Percentiles rank a stretch among this genome's conserved stretches.
Evolutionary conservation across 2,797 vertebrate genomes (phyloP).

Genomic region (Lophotriccus pileatus): DNA sequence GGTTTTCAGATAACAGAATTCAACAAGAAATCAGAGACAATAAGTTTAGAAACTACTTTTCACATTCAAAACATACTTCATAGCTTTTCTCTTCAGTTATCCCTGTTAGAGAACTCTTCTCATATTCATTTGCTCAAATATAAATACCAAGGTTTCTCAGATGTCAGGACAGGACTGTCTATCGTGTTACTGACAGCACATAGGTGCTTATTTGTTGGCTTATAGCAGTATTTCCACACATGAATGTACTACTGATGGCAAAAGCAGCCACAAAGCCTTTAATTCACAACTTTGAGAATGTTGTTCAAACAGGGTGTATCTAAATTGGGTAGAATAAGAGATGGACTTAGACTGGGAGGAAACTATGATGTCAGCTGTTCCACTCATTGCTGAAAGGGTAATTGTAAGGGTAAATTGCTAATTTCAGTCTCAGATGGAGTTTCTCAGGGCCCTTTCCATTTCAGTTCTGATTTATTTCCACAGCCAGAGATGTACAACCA

Average conservation of each 20-base stretch:
- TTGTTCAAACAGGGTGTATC: rapidly evolving
- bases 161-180: background rate
- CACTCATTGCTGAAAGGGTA: background rate
- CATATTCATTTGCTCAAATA: background rate
- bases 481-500: background rate
- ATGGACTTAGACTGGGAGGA: background rate
- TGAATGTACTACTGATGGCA: background rate
- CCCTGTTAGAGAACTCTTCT: background rate
- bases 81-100: background rate
- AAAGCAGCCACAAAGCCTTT: background rate
- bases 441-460: background rate
- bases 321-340: background rate
- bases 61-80: background rate
- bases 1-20: background rate
- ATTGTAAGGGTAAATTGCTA: no score
- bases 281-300: background rate
- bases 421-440: background rate
- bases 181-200: background rate
- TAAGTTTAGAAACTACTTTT: background rate
- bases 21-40: background rate
- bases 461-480: background rate
- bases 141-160: background rate
- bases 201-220: background rate
- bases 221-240: background rate
- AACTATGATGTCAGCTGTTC: background rate